Percentiles rank a stretch among this genome's conserved stretches.
Evolutionary conservation across 2,113 vertebrate genomes (phyloP).

Genomic region (Talpa occidentalis): DNA sequence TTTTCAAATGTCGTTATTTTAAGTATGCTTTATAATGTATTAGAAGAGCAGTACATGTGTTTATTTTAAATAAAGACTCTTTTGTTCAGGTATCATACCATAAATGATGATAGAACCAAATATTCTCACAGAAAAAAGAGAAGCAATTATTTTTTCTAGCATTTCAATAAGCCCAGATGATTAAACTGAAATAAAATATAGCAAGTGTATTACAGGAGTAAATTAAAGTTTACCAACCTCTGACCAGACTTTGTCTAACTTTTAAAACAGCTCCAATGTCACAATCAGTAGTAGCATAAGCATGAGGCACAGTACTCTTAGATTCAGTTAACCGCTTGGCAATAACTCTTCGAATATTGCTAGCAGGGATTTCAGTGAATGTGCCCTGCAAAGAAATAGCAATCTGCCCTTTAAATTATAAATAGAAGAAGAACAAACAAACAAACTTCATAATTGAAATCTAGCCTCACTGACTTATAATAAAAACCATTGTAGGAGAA

Average conservation of each 20-base stretch:
- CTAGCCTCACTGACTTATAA: background rate
- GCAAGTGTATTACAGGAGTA: background rate
- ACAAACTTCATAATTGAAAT: slow-evolving; percentile 6
- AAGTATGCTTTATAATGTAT: slow-evolving; percentile 4
- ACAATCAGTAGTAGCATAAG: slow-evolving; percentile 94
- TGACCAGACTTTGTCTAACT: slow-evolving; percentile 91
- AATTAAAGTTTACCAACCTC: slow-evolving; percentile 87
- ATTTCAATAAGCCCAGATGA: slow-evolving; percentile 17
- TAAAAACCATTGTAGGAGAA: slow-evolving; percentile 28
- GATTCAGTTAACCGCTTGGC: slow-evolving; percentile 96
- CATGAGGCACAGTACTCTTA: slow-evolving; percentile 95
- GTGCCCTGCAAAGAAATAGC: slow-evolving; percentile 88
- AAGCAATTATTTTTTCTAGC: background rate
- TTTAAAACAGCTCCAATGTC: slow-evolving; percentile 92
- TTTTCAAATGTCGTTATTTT: slow-evolving; percentile 10
- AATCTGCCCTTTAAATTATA: slow-evolving; percentile 37
- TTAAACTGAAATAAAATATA: background rate
- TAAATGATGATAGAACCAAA: background rate
- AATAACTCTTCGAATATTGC: slow-evolving; percentile 94
- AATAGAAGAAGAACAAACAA: background rate
- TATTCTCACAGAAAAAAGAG: background rate
- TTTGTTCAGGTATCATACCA: background rate
- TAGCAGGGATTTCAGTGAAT: slow-evolving; percentile 95
- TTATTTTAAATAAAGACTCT: background rate
- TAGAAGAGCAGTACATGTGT: background rate